Percentiles rank a stretch among this genome's conserved stretches.
Evolutionary conservation across 2,113 vertebrate genomes (phyloP).

Genomic region (Lipophrys pholis): DNA sequence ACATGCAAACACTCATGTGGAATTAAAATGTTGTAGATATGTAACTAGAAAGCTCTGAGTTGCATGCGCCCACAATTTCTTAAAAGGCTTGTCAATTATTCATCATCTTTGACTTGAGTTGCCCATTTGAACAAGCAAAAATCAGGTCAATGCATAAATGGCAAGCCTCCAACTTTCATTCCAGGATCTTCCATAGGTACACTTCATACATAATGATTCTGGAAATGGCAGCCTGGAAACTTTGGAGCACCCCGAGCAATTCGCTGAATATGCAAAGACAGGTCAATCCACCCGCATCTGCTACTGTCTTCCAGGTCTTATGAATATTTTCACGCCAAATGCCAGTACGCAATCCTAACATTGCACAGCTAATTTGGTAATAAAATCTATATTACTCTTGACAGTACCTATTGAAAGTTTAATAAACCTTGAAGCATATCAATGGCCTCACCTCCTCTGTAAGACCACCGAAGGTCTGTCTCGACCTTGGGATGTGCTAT

Average conservation of each 20-base stretch:
- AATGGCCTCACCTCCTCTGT: neutral
- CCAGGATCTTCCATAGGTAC: slow-evolving; percentile 22
- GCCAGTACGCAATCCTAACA: slow-evolving; percentile 22
- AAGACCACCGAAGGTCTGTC: neutral
- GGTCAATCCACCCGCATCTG: slow-evolving; percentile 43
- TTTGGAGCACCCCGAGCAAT: slow-evolving; percentile 25
- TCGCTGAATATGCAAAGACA: slow-evolving; percentile 46
- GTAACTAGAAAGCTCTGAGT: slow-evolving; percentile 1
- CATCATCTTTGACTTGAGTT: slow-evolving; percentile 23
- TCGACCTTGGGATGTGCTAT: neutral
- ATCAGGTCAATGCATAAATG: slow-evolving; percentile 26
- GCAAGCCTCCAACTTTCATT: slow-evolving; percentile 38
- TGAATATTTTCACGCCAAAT: slow-evolving; percentile 49
- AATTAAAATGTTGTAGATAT: neutral
- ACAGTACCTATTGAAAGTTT: slow-evolving; percentile 24
- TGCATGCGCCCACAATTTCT: slow-evolving; percentile 7
- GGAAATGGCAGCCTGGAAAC: slow-evolving; percentile 46
- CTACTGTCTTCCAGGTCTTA: slow-evolving; percentile 25
- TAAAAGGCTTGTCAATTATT: slow-evolving; percentile 41
- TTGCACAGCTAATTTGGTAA: slow-evolving; percentile 32
- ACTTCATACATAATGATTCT: slow-evolving; percentile 53
- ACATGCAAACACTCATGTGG: neutral
- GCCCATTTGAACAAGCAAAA: slow-evolving; percentile 12
- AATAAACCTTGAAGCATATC: slow-evolving; percentile 18
- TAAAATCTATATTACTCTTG: slow-evolving; percentile 24